phyloP scores from a whole-genome alignment of 2,888 invertebrate species.

The Octonoba sinensis region DNA sequence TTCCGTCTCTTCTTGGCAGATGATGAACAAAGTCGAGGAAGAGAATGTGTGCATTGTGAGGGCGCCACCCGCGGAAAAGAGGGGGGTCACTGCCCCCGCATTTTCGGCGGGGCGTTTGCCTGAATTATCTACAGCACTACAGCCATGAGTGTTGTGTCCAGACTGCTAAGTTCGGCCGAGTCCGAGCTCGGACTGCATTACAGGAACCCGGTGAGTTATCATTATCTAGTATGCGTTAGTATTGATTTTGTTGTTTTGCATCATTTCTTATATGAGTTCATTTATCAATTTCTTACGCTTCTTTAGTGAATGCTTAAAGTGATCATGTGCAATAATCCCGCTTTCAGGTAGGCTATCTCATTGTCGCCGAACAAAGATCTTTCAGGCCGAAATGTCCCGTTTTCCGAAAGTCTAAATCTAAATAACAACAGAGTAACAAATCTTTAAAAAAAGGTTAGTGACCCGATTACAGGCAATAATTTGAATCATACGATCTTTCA shows the following conservation, averaged over 20 bases:
- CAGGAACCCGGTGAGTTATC: slow-evolving; percentile 57
- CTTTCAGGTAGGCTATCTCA: too few species aligned
- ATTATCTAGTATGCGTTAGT: background rate
- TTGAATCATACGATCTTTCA: too few species aligned
- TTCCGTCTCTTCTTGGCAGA: slow-evolving; percentile 39
- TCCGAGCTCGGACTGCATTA: slow-evolving; percentile 60
- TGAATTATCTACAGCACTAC: background rate
- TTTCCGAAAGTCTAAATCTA: too few species aligned
- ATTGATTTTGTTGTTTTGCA: background rate
- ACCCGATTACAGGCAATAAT: too few species aligned
- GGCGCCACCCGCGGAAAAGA: slow-evolving; percentile 31
- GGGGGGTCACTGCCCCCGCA: slow-evolving; percentile 13
- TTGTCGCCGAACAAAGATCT: too few species aligned
- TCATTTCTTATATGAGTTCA: too few species aligned
- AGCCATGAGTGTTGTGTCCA: slow-evolving; percentile 57
- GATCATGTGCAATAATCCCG: too few species aligned
- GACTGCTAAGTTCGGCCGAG: slow-evolving; percentile 44
- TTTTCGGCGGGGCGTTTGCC: slow-evolving; percentile 4
- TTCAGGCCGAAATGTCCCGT: too few species aligned
- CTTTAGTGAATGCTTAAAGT: too few species aligned
- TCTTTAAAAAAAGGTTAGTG: too few species aligned
- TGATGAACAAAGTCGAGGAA: background rate
- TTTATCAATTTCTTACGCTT: too few species aligned
- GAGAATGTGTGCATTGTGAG: slow-evolving; percentile 33
- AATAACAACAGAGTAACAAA: too few species aligned